Conservation (phyloP, 2,888 invertebrate genomes). For the Melangyna quadrimaculata region DNA sequence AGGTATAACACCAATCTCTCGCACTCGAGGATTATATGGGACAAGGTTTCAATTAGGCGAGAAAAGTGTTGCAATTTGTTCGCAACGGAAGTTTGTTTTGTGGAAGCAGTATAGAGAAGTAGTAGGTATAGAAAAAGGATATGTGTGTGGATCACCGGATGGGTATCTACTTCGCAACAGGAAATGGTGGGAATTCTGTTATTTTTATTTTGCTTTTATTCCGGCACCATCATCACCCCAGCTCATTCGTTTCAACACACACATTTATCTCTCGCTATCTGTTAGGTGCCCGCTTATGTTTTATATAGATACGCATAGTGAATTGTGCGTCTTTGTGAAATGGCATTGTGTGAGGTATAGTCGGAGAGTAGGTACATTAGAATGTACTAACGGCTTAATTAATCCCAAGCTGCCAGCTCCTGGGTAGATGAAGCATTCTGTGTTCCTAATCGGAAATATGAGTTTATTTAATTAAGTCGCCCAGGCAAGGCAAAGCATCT, state of each 20-base stretch:
- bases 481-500: slow-evolving; percentile 12
- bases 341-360: slow-evolving; percentile 23
- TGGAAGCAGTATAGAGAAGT: not conserved
- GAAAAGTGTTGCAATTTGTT: slow-evolving; percentile 69
- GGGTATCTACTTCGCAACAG: slow-evolving; percentile 12
- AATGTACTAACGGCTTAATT: slow-evolving; percentile 65
- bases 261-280: not conserved
- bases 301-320: slow-evolving; percentile 19
- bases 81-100: slow-evolving; percentile 51
- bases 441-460: slow-evolving; percentile 63
- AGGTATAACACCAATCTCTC: slow-evolving; percentile 39
- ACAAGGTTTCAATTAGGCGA: slow-evolving; percentile 70
- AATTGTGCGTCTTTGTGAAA: slow-evolving; percentile 61
- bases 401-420: slow-evolving; percentile 49
- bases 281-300: not conserved
- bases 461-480: slow-evolving; percentile 69
- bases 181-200: slow-evolving; percentile 29
- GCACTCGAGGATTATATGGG: slow-evolving; percentile 65
- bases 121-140: not conserved
- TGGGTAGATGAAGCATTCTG: slow-evolving; percentile 50
- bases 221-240: not conserved
- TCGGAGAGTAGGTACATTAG: slow-evolving; percentile 47
- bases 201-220: slow-evolving; percentile 28
- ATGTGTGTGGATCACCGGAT: slow-evolving; percentile 23
- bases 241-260: not conserved